Base-by-base conservation (phyloP, 2,113 vertebrate genomes). In the Perca fluviatilis region DNA sequence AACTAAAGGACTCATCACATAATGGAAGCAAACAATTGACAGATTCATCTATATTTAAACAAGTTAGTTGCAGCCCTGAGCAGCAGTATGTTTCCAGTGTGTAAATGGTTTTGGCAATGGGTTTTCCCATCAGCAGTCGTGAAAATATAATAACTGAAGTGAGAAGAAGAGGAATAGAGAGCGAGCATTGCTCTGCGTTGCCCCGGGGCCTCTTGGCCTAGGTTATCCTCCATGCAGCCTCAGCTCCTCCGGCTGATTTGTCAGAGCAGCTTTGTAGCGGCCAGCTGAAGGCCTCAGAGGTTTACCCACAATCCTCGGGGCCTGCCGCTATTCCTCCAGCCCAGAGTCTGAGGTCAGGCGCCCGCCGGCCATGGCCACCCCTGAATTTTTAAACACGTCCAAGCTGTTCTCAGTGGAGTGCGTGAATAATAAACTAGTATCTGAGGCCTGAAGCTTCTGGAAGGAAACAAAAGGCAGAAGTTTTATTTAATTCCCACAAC, bases 291-390 rank as follows among this genome's bases (percentile, higher is more conserved):
- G 61, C 86, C 86, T 87, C 58, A 0, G 47, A 86, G 90, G 79
- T 83, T 89, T 88, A 83, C 87, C 86, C 88, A 74, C 80, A 84
- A 80, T 86, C 87, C 87, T 83, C 27, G 0, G 57, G 81, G 83
- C 66, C 1, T 27, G n/a, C 58, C 30, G 68, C 69, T 83, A 77
- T 79, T 80, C 81, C 80, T 72, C 61, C 88, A 77, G 79, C 82
- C 72, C 82, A 25, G 53, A 64, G 81, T 74, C 57, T 57, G 88
- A 80, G 90, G 90, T 93, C 90, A 91, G 84, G 19, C 33, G 43
- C 82, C 92, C 89, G 73, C 74, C 71, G 68, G 89, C 85, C 78
- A 90, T 76, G 82, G 18, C 66, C 72, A 54, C 62, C 79, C 57
- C 46, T n/a, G 13, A 82, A 60, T 33, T 82, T 87, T 83, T 21